Base-by-base conservation (phyloP, 2,797 vertebrate species). In the Chiloscyllium punctatum region DNA sequence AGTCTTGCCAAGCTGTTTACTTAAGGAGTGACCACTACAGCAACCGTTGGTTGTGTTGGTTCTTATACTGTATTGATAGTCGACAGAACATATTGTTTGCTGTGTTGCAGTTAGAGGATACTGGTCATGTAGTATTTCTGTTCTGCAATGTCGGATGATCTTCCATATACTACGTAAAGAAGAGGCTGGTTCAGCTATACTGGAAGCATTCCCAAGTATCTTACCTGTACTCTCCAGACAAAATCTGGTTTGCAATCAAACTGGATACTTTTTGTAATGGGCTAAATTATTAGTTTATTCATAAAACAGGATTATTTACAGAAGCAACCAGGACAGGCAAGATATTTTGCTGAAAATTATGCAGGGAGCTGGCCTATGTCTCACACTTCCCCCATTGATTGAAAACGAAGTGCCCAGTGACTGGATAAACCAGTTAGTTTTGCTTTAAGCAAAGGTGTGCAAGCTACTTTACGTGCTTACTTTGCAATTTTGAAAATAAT, bases 1-100 rank as follows among this genome's bases (percentile, higher is more conserved):
- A 72, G 96, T 96, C 95, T 96, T 77, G 74, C 96, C 96, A 96
- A 86, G 96, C 96, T 96, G 96, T 95, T 97, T 96, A 62, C 96
- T 96, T 74, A 74, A 74, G 71, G 72, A 74, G 30, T 30, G 30
- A 74, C 72, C 16, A 25, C 42, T 48, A 48, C 1, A 48, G 42
- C 42, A 48, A 48, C 42, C 42, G 1, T 48, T 25, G 1, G 8
- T 72, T 0, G 62, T 94, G 8, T 94, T 16, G 23, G n/a, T 92
- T 68, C 25, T 57, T 57, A 18, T 66, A 42, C 27, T 62, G 7
- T 8, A 18, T 91, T 37, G 4, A 23, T n/a, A 37, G 57, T 62
- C 57, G 62, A 11, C 57, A 62, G 57, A 62, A 62, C 11, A 11
- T 62, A 62, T 11, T 62, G 57, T 62, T 62, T 62, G 57, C 57